These are phyloP conservation scores for Actinemys pallida DNA, from an alignment of 2,113 vertebrate species.

Conservation along the genomic window DNA sequence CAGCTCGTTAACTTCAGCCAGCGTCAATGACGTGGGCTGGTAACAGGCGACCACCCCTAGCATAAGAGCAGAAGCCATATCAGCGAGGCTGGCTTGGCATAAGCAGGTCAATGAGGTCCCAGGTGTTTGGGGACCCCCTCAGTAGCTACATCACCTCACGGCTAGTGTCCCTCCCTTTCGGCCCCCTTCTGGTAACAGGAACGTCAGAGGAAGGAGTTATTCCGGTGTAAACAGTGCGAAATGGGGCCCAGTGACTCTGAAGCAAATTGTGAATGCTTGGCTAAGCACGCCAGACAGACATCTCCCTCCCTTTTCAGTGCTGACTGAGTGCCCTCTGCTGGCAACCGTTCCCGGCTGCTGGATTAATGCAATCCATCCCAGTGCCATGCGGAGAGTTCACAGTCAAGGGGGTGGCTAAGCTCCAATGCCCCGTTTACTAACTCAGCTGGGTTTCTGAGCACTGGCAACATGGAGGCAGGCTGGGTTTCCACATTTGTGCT, in stretches of 20 bases:
- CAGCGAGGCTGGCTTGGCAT: not conserved
- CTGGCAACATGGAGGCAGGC: not conserved
- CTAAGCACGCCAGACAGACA: accelerated
- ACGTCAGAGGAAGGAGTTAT: not conserved
- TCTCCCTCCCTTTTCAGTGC: not conserved
- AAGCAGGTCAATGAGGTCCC: not conserved
- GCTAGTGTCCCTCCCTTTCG: not conserved
- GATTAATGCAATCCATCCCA: not conserved
- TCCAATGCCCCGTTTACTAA: too few relatives aligned
- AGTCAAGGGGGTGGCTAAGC: not conserved
- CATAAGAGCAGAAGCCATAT: not conserved
- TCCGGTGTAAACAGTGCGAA: not conserved
- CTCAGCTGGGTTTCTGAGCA: not conserved
- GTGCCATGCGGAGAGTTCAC: not conserved
- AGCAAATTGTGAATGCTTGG: not conserved
- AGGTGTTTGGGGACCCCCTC: not conserved
- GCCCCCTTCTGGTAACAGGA: not conserved
- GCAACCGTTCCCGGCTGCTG: not conserved
- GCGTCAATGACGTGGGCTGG: too few relatives aligned
- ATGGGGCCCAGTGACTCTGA: not conserved
- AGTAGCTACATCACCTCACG: not conserved
- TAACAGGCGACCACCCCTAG: too few relatives aligned
- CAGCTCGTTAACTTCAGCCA: not conserved
- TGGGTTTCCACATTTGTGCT: too few relatives aligned
- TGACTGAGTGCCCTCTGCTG: not conserved